Percentiles rank a stretch among this genome's conserved stretches.
Conservation (phyloP, 2,113 vertebrate species). For the Gallinago undulata region DNA sequence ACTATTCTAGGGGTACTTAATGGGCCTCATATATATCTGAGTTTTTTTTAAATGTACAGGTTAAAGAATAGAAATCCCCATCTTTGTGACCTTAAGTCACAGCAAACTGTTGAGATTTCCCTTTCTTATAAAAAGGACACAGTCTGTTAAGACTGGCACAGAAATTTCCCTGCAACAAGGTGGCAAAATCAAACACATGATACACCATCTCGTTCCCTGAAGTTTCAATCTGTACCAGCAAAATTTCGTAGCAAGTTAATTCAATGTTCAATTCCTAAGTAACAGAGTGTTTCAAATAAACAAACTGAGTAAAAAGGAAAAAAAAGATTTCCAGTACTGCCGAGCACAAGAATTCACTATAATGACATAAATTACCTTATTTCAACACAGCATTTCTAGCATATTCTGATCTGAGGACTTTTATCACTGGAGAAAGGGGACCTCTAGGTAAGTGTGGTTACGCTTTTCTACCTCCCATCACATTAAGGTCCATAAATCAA, state of each 20-base stretch:
- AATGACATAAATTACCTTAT: background rate
- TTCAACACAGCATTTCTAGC: background rate
- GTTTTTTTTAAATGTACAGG: accelerated
- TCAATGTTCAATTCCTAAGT: background rate
- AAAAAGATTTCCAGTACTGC: background rate
- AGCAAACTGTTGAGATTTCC: background rate
- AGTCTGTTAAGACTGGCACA: background rate
- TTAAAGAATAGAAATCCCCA: background rate
- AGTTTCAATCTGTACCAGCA: background rate
- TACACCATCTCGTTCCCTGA: background rate
- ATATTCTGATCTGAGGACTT: background rate
- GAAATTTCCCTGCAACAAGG: background rate
- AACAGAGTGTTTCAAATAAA: background rate
- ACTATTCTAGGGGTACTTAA: background rate
- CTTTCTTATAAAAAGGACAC: background rate
- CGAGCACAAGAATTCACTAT: background rate
- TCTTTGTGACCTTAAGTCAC: background rate
- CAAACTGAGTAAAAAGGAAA: background rate
- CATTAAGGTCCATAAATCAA: background rate
- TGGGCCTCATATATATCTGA: background rate
- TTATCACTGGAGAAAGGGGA: background rate
- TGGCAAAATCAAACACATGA: background rate
- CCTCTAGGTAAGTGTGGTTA: background rate
- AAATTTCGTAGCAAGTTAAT: background rate
- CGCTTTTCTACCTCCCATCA: background rate